phyloP scores from a whole-genome alignment of 1,140 invertebrate species.

The Bicyclus anynana region DNA sequence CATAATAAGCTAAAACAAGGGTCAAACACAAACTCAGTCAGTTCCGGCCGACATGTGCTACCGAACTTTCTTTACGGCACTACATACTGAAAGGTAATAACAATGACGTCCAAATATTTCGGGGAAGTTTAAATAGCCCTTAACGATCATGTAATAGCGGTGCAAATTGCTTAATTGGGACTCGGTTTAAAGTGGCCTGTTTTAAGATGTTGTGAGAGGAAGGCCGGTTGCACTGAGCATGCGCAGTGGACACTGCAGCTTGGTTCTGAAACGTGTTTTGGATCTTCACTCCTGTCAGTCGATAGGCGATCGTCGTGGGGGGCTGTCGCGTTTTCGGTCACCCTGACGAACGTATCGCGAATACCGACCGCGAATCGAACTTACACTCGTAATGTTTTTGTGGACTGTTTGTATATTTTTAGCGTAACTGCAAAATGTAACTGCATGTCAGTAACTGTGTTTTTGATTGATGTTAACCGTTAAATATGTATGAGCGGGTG shows the following conservation, averaged over 20 bases:
- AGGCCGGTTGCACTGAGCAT: slow-evolving; percentile 49
- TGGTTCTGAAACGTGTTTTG: slow-evolving; percentile 40
- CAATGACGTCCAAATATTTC: slow-evolving; percentile 11
- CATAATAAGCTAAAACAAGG: slow-evolving; percentile 44
- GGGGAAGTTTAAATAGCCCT: slow-evolving; percentile 11
- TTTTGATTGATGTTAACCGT: not conserved
- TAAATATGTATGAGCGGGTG: not conserved
- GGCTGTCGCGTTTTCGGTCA: slow-evolving; percentile 25
- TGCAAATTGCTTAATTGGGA: slow-evolving; percentile 23
- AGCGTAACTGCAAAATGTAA: not conserved
- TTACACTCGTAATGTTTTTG: not conserved
- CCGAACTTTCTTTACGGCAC: slow-evolving; percentile 49
- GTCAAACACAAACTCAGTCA: slow-evolving; percentile 31
- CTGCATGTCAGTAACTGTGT: not conserved
- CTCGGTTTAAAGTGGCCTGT: slow-evolving; percentile 27
- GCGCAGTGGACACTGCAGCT: slow-evolving; percentile 53
- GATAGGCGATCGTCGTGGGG: slow-evolving; percentile 40
- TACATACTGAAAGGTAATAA: slow-evolving; percentile 31
- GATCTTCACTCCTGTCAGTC: slow-evolving; percentile 48
- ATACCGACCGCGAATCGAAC: not conserved
- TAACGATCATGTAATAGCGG: slow-evolving; percentile 21
- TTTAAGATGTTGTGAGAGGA: slow-evolving; percentile 43
- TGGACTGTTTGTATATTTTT: not conserved
- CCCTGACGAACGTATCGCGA: not conserved
- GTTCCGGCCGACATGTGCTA: slow-evolving; percentile 43